Base-by-base conservation (phyloP, 2,888 invertebrate species). In the Oscheius myriophilus region DNA sequence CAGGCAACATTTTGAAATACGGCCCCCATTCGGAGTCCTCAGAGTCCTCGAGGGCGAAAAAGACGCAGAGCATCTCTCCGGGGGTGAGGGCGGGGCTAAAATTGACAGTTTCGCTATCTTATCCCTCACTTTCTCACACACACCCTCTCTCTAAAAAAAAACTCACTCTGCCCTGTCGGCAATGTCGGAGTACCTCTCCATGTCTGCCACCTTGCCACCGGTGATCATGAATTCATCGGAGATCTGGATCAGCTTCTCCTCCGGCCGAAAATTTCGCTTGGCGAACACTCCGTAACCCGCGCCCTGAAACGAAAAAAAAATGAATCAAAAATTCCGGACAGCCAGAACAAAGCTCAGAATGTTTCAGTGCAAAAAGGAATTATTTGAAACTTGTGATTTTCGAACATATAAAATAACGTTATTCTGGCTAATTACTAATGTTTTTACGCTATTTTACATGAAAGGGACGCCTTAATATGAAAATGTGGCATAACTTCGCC, bases 1-100 rank as follows among this genome's bases (percentile, higher is more conserved):
- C 63, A 0, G 84, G 86, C 42, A 86, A 61, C 21, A 83, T 72
- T 53, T 66, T 70, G 16, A 86, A 52, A 68, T 84, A 85, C 1
- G 83, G 82, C 3, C 70, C 65, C 75, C 77, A 85, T 55, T 72
- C 69, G 0, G 81, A 77, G 16, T 69, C 25, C 14, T 69, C 68
- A 1, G 69, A 45, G 25, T 74, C 64, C 43, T 84, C 84, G 45
- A 76, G 54, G 25, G 68, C 72, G 62, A 84, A 78, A 58, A 84
- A 83, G 58, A 84, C 61, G 21, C 77, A 78, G 33, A 84, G 72
- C 39, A 82, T 68, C 45, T 82, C 82, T 66, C 80, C 77, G 9
- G 83, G 80, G 3, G 73, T 79, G 55, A 78, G 62, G n/a, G 63
- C 62, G 18, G 68, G 62, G 1, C 73, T 75, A 42, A 26, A 71